Percentiles rank a stretch among this genome's conserved stretches.
Evolutionary conservation across 2,888 invertebrate species (phyloP).

Genomic region (Dysmachus trigonus): DNA sequence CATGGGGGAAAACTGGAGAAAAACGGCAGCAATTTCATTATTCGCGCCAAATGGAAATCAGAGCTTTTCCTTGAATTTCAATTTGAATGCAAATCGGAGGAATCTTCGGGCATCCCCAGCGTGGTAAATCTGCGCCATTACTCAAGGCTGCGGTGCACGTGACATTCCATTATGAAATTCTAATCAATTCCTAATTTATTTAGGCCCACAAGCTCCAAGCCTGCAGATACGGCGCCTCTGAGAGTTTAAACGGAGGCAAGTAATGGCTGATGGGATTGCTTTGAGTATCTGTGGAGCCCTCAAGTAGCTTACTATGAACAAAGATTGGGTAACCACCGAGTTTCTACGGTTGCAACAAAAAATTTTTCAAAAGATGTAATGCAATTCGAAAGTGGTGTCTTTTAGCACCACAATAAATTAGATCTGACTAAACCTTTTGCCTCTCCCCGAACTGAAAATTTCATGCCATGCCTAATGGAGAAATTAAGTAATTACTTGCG

Average conservation of each 20-base stretch:
- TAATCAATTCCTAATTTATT: slow-evolving; percentile 37
- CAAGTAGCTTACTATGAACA: not conserved
- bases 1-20: not conserved
- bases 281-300: not conserved
- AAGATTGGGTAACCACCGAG: not conserved
- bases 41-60: slow-evolving; percentile 36
- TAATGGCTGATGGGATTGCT: not conserved
- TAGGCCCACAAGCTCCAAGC: slow-evolving; percentile 26
- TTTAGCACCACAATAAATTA: not conserved
- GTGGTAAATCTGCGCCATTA: not conserved
- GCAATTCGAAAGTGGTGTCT: not conserved
- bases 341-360: not conserved
- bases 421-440: not conserved
- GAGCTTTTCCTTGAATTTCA: slow-evolving; percentile 42
- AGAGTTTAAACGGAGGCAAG: not conserved
- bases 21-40: slow-evolving; percentile 40
- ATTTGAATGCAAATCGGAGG: slow-evolving; percentile 41
- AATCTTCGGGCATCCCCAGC: not conserved
- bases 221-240: not conserved
- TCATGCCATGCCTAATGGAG: too few relatives aligned
- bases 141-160: slow-evolving; percentile 19
- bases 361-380: not conserved
- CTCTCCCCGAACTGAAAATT: not conserved
- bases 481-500: too few relatives aligned
- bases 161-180: slow-evolving; percentile 42